Evolutionary conservation across 2,888 invertebrate species (phyloP), one percentile per base, ranked within the genome.

Genomic region (Lucinisca nassula): DNA sequence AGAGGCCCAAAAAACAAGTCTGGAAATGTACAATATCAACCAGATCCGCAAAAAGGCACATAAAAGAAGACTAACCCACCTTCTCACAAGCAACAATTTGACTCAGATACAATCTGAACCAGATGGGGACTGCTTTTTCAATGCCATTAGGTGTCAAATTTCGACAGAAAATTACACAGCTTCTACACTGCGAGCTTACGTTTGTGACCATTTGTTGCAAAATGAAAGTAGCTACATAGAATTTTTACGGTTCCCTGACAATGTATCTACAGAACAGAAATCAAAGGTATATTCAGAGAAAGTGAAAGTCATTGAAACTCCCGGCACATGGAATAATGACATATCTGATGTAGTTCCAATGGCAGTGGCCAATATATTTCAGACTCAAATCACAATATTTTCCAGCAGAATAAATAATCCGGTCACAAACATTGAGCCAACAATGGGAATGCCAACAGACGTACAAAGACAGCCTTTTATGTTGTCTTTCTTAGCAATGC

Each of bases 81-180:
- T 67, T 32, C 35, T 67, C 17, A 35, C 67, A 67, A 67, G 67
- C 67, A 67, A 67, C 35, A 67, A 67, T 67, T 35, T 67, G 17
- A 35, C 67, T 35, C 32, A 67, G 21, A 35, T 67, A 35, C 32
- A 35, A 35, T 12, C 35, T 6, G 35, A 14, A 21, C 35, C 67
- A 35, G 67, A 67, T 35, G 67, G 67, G 27, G 30, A 67, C 67
- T 67, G 67, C 35, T 67, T 67, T 35, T 67, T 67, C 35, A 67
- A 67, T 67, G 32, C 67, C 4, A 35, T 67, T 21, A 10, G 12
- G 10, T 14, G 17, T 17, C 67, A 67, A 35, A 32, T 67, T 35
- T 10, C 12, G 3, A 35, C 14, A 14, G 35, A 35, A 32, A 35
- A 14, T 32, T 67, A 30, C 6, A 61, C 32, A 32, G n/a, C 35